These are phyloP conservation scores for Lymantria monacha DNA, from an alignment of 2,888 invertebrate species.

Conservation along the genomic window DNA sequence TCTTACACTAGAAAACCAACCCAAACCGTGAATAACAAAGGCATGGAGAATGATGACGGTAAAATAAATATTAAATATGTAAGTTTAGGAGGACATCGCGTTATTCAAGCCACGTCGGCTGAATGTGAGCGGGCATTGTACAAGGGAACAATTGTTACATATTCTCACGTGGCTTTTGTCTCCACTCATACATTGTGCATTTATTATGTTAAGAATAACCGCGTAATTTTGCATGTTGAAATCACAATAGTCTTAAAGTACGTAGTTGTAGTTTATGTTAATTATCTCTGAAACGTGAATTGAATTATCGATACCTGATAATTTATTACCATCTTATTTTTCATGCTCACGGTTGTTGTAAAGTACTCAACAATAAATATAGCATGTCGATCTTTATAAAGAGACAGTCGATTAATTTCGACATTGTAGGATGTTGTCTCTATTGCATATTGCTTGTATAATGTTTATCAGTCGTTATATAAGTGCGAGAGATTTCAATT, in stretches of 20 bases:
- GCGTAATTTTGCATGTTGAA: conserved; percentile 1
- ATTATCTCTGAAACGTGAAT: background rate
- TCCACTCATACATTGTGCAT: conserved; percentile 25
- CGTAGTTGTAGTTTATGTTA: background rate
- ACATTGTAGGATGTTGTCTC: too few relatives aligned
- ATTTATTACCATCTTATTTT: too few relatives aligned
- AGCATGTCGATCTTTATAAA: too few relatives aligned
- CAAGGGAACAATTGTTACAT: conserved; percentile 62
- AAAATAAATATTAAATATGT: conserved; percentile 10
- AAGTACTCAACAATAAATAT: too few relatives aligned
- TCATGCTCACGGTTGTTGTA: too few relatives aligned
- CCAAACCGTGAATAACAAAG: too few relatives aligned
- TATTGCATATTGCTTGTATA: too few relatives aligned
- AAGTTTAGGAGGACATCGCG: conserved; percentile 5
- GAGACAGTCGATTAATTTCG: too few relatives aligned
- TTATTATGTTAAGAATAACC: conserved; percentile 7
- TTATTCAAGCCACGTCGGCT: conserved; percentile 49
- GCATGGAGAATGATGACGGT: too few relatives aligned
- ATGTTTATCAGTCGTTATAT: too few relatives aligned
- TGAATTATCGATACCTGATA: background rate
- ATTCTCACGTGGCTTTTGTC: conserved; percentile 58
- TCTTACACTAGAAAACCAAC: too few relatives aligned
- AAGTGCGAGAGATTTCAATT: too few relatives aligned
- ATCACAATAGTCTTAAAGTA: background rate
- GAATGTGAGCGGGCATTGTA: conserved; percentile 56